phyloP scores from a whole-genome alignment of 1,140 invertebrate species.

The Bombus fervidus region DNA sequence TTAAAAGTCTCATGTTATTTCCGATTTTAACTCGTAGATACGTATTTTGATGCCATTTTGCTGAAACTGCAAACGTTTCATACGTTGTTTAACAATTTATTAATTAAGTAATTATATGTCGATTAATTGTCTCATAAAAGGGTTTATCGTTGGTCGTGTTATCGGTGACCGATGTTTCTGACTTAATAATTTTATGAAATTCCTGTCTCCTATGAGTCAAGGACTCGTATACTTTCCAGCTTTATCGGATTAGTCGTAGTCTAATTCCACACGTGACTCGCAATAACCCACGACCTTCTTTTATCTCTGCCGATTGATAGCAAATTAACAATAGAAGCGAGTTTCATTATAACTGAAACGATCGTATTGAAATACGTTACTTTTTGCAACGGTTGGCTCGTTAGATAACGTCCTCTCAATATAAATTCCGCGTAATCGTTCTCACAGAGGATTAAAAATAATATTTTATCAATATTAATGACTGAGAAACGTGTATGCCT shows the following conservation, averaged over 20 bases:
- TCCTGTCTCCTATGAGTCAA: conserved; percentile 19
- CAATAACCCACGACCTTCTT: conserved; percentile 33
- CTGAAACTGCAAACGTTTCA: neutral
- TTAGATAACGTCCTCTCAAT: conserved; percentile 39
- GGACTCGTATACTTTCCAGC: conserved; percentile 6
- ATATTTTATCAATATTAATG: conserved; percentile 43
- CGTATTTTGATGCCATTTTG: neutral
- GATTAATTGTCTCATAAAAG: conserved; percentile 6
- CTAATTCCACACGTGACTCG: conserved; percentile 40
- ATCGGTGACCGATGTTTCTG: neutral
- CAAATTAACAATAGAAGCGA: conserved; percentile 39
- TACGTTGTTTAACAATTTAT: neutral
- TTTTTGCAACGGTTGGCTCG: neutral
- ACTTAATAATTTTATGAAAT: conserved; percentile 35
- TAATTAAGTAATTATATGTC: neutral
- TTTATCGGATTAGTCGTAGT: conserved; percentile 47
- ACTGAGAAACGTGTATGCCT: neutral
- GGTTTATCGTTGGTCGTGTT: neutral
- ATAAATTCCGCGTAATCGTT: conserved; percentile 9
- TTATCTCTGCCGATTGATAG: conserved; percentile 26
- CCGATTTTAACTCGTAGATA: neutral
- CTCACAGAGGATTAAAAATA: conserved; percentile 32
- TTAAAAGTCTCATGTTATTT: neutral
- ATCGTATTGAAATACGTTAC: neutral
- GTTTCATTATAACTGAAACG: conserved; percentile 51